These are phyloP conservation scores for Phenganax stokvisi DNA, from an alignment of 92 coral and sea anemone genomes.

Conservation along the genomic window DNA sequence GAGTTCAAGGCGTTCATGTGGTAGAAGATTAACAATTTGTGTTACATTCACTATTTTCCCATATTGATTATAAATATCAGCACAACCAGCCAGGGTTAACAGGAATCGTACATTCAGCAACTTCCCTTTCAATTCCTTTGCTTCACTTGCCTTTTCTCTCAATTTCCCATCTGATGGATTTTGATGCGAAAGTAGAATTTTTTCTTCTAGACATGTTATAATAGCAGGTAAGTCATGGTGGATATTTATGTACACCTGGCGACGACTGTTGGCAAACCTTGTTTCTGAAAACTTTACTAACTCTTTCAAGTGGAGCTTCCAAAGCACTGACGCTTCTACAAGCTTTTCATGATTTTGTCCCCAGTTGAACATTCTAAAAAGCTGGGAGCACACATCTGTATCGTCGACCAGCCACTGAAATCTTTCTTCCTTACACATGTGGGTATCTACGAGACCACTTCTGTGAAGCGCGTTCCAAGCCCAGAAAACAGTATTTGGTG, in stretches of 20 bases:
- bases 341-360: slow-evolving; percentile 24
- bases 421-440: slow-evolving; percentile 21
- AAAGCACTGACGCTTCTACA: slow-evolving; percentile 11
- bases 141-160: slow-evolving; percentile 31
- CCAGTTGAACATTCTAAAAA: slow-evolving; percentile 24
- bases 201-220: slow-evolving; percentile 21
- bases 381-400: slow-evolving; percentile 12
- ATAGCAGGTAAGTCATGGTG: slow-evolving; percentile 26
- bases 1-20: slow-evolving; percentile 23
- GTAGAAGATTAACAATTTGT: slow-evolving; percentile 27
- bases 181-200: slow-evolving; percentile 9
- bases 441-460: slow-evolving; percentile 8
- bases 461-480: slow-evolving; percentile 23
- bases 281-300: slow-evolving; percentile 21
- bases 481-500: slow-evolving; percentile 18
- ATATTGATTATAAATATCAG: slow-evolving; percentile 18
- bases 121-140: slow-evolving; percentile 15
- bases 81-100: slow-evolving; percentile 27
- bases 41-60: slow-evolving; percentile 25
- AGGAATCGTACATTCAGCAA: slow-evolving; percentile 26
- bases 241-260: slow-evolving; percentile 25
- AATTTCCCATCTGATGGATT: slow-evolving; percentile 24
- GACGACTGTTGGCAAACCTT: slow-evolving; percentile 27
- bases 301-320: slow-evolving; percentile 25
- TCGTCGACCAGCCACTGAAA: slow-evolving; percentile 8